Evolutionary conservation across 2,888 invertebrate genomes (phyloP), one percentile per base, ranked within the genome.

Genomic region (Homarus gammarus): DNA sequence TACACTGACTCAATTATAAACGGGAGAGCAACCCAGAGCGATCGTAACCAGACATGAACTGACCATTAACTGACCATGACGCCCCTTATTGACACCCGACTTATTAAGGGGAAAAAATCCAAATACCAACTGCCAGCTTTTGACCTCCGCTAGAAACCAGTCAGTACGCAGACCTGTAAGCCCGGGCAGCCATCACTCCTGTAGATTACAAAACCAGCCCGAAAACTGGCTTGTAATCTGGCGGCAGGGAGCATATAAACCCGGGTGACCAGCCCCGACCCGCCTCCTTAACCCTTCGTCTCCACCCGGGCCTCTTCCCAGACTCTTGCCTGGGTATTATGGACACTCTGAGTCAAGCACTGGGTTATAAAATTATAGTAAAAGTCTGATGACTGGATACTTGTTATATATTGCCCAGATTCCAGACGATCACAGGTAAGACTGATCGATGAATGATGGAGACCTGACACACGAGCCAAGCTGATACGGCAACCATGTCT

Each of bases 221-320:
- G 72, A 72, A 31, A 84, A 84, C 56, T 44, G 36, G 72, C 83
- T 56, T 33, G 72, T 84, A 84, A 84, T 70, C 51, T 51, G 56
- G 38, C 12, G 49, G 72, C 36, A 40, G 82, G 6, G 40, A 40
- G 68, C 68, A 49, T 70, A 44, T 44, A 70, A 40, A 82, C 22
- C 78, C 78, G 27, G 78, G 56, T 78, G 56, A 44, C 64, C 75
- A 27, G 27, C 33, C 38, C 18, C 51, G 44, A n/a, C 68, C 82
- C 72, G 18, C 72, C 68, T n/a, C 27, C 5, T 8, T 40, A 36
- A 3, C n/a, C 18, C 51, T 1, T 31, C 1, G 6, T 10, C 27
- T 33, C 75, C 5, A 36, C 18, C 84, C 31, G 27, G n/a, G 15
- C 51, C 15, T 1, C 12, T 49, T 0, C 44, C 6, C 1, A 49